Evolutionary conservation across 2,797 vertebrate genomes (phyloP), one percentile per base, ranked within the genome.

Genomic region (Hoplostethus mediterraneus): DNA sequence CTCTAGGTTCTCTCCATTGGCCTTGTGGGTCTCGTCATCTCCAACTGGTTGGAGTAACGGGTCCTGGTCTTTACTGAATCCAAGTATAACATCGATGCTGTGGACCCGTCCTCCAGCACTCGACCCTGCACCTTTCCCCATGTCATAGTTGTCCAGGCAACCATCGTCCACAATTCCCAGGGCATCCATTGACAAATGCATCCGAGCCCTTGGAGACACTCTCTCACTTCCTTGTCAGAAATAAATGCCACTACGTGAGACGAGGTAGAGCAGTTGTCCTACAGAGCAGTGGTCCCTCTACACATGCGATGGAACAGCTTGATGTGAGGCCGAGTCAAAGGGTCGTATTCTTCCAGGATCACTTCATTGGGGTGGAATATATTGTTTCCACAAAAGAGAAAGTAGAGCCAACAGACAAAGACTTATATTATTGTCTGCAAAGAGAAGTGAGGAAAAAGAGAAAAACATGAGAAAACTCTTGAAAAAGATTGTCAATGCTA

Each of bases 121-220:
- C 0, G 92, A 90, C 28, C 88, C 91, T 0, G 89, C 89, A 47
- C 89, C 93, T 91, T 96, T 96, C 38, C 89, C 87, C 80, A 95
- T 91, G 75, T 95, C 94, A 58, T 95, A 95, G 88, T 89, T 92
- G 77, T 95, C 93, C 65, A 95, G 89, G 84, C 94, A 95, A 78
- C 91, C 84, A 80, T 95, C 93, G 36, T 95, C 93, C 91, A 93
- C 93, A 79, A 95, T 94, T 88, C 92, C 94, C 80, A 95, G 87
- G 52, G 91, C 90, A 91, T 95, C 94, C 93, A 93, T 93, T 92
- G 94, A 94, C 86, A 96, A 94, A 95, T 95, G 94, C 94, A 95
- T 95, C 82, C 91, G 89, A 92, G 74, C 87, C 72, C 84, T 75
- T 56, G 48, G 66, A 58, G 73, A 86, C 61, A 71, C 71, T 70